phyloP scores from a whole-genome alignment of 1,140 invertebrate species.

The Agrypnia vestita region DNA sequence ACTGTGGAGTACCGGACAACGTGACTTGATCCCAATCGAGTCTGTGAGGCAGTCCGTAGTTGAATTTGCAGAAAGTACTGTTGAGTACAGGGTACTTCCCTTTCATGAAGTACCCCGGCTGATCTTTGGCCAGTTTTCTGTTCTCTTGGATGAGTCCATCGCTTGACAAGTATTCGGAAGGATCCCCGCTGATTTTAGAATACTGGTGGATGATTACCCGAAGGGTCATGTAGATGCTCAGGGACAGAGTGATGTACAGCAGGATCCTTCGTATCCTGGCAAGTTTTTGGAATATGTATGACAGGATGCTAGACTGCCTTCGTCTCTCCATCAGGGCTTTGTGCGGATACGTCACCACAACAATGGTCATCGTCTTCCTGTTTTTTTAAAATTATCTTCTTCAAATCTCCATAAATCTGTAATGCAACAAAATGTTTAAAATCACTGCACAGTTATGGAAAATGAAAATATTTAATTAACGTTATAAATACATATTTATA shows the following conservation, averaged over 20 bases:
- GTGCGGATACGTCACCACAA: too few relatives aligned
- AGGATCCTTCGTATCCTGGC: conserved; percentile 41
- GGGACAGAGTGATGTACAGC: conserved; percentile 59
- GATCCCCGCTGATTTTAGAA: conserved; percentile 61
- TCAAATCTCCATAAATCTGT: neutral
- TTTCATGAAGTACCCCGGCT: conserved; percentile 73
- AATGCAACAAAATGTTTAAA: neutral
- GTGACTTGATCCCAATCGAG: conserved; percentile 71
- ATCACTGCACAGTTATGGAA: too few relatives aligned
- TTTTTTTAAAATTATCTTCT: neutral
- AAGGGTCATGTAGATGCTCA: conserved; percentile 58
- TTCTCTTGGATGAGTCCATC: conserved; percentile 64
- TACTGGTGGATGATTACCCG: conserved; percentile 62
- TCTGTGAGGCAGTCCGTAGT: conserved; percentile 75
- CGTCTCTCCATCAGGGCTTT: too few relatives aligned
- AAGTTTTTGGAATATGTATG: neutral
- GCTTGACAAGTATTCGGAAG: conserved; percentile 64
- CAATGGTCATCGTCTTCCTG: neutral
- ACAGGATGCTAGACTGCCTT: neutral
- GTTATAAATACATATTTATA: too few relatives aligned
- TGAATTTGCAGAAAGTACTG: conserved; percentile 76
- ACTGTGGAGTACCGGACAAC: conserved; percentile 74
- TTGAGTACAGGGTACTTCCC: conserved; percentile 71
- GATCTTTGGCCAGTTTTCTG: conserved; percentile 65
- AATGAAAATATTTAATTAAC: too few relatives aligned